Evolutionary conservation across 2,888 invertebrate species (phyloP).

Genomic region (Carabus problematicus): DNA sequence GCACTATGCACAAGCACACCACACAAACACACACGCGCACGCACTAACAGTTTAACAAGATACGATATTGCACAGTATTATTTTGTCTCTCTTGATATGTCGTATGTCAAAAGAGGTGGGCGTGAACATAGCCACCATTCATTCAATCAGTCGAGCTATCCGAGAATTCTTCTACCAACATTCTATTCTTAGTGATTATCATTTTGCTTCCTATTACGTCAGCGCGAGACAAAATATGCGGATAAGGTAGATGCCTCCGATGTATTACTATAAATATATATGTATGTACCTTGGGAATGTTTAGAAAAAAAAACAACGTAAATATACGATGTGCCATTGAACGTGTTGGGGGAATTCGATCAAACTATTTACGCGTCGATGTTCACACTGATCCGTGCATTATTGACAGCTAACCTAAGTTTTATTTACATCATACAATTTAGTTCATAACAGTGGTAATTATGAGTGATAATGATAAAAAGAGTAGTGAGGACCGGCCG

Average conservation of each 20-base stretch:
- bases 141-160: constrained; percentile 24
- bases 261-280: constrained; percentile 35
- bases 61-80: constrained; percentile 25
- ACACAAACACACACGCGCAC: no score
- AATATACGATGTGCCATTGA: constrained; percentile 16
- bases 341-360: constrained; percentile 14
- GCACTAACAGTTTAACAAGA: no score
- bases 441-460: constrained; percentile 14
- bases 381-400: constrained; percentile 16
- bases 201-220: constrained; percentile 34
- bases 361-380: constrained; percentile 3
- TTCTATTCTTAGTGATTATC: constrained; percentile 35
- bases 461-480: constrained; percentile 47
- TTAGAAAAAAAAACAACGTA: constrained; percentile 42
- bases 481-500: constrained; percentile 65
- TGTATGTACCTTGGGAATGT: constrained; percentile 43
- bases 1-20: no score
- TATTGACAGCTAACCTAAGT: constrained; percentile 29
- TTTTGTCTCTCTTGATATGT: constrained; percentile 25
- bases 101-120: constrained; percentile 50
- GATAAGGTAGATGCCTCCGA: constrained; percentile 20
- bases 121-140: constrained; percentile 50
- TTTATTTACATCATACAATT: constrained; percentile 17
- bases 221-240: constrained; percentile 29
- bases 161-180: constrained; percentile 36